Conservation (phyloP, 2,888 invertebrate genomes). For the Drosophila hamatofila region DNA sequence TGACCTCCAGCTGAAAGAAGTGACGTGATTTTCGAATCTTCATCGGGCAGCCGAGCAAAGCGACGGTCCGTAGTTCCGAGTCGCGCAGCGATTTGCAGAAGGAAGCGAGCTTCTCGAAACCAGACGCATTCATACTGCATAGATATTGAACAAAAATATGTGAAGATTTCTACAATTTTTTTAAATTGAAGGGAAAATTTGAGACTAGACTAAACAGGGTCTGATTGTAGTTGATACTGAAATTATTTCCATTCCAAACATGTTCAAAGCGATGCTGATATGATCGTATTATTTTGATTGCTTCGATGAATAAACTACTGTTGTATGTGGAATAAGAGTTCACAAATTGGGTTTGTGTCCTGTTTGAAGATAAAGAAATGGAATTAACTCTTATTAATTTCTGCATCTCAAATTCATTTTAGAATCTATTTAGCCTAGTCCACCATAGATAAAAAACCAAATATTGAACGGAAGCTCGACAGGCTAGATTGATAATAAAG, state of each 20-base stretch:
- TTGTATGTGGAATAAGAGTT: not conserved
- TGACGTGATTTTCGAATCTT: constrained; percentile 11
- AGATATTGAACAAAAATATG: not conserved
- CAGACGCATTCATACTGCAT: not conserved
- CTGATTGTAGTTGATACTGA: not conserved
- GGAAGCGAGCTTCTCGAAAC: constrained; percentile 6
- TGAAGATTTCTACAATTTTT: not conserved
- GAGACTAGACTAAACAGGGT: not conserved
- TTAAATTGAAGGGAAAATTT: not conserved
- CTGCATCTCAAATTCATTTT: too few relatives aligned
- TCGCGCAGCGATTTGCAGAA: constrained; percentile 22
- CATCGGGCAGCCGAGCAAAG: constrained; percentile 16
- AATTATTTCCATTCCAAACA: not conserved
- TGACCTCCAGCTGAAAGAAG: constrained; percentile 11
- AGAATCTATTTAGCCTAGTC: too few relatives aligned
- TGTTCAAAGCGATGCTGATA: not conserved
- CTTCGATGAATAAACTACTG: not conserved
- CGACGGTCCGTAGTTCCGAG: constrained; percentile 29
- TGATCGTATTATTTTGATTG: not conserved
- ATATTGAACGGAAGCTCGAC: too few relatives aligned
- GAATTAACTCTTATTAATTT: too few relatives aligned
- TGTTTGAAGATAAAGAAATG: too few relatives aligned
- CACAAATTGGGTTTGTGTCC: too few relatives aligned
- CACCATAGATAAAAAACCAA: too few relatives aligned
- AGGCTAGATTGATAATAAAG: too few relatives aligned